Evolutionary conservation across 2,888 invertebrate genomes (phyloP).

Genomic region (Cancer borealis): DNA sequence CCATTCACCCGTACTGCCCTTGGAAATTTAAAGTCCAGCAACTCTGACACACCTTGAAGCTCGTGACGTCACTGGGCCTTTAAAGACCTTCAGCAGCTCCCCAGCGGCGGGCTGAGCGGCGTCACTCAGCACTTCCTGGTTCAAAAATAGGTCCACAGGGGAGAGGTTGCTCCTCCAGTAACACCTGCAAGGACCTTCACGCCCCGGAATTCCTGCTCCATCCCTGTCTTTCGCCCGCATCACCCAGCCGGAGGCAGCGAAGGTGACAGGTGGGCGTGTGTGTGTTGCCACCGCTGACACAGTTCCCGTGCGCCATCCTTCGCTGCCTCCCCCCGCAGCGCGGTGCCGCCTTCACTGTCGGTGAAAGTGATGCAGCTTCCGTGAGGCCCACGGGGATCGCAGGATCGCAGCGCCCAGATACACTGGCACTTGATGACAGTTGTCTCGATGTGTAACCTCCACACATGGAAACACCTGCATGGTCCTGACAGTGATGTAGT

Average conservation of each 20-base stretch:
- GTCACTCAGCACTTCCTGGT: neutral
- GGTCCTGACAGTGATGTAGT: neutral
- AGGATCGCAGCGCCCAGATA: neutral
- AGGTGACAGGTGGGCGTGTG: constrained; percentile 27
- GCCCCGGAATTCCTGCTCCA: neutral
- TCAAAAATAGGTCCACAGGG: neutral
- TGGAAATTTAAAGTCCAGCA: constrained; percentile 37
- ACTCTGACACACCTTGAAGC: neutral
- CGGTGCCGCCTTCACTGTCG: neutral
- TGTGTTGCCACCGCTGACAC: neutral
- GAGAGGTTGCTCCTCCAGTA: neutral
- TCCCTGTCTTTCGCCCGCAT: neutral
- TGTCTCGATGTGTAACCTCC: neutral
- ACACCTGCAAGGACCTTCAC: neutral
- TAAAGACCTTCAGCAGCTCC: neutral
- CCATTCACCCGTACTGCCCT: neutral
- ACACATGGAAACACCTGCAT: neutral
- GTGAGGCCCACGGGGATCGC: neutral
- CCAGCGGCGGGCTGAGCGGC: neutral
- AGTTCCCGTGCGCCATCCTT: neutral
- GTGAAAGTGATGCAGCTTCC: constrained; percentile 28
- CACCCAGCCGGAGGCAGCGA: neutral
- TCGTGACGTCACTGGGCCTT: neutral
- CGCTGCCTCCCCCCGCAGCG: neutral
- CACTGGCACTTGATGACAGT: neutral